phyloP scores from a whole-genome alignment of 2,113 vertebrate genomes.

The rat (Rattus norvegicus) region DNA sequence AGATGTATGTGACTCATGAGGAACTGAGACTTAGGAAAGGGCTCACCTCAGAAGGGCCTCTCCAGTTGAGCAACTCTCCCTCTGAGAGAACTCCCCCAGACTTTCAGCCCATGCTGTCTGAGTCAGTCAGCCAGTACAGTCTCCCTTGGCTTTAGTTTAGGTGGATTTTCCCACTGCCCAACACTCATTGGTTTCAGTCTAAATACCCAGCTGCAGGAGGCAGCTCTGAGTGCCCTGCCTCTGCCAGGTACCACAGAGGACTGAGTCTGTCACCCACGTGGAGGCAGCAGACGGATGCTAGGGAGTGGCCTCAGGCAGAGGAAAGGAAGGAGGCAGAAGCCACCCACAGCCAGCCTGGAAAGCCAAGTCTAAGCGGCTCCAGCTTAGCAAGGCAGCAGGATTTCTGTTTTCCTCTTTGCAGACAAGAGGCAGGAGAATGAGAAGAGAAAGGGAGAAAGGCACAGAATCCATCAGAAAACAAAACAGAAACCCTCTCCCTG shows the following conservation, averaged over 20 bases:
- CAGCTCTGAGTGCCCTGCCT: background rate
- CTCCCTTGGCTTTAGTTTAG: background rate
- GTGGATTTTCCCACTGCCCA: background rate
- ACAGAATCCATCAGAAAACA: background rate
- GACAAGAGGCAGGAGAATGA: background rate
- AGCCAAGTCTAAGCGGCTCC: background rate
- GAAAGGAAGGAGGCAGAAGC: background rate
- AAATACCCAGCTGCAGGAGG: background rate
- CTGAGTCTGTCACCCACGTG: background rate
- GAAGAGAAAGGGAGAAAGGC: background rate
- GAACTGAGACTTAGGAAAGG: background rate
- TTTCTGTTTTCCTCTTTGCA: background rate
- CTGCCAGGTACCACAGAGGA: background rate
- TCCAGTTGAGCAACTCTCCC: background rate
- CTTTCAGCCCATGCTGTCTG: background rate
- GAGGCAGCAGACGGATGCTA: too few species aligned
- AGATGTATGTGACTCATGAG: background rate
- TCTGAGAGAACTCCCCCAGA: background rate
- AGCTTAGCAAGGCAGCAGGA: background rate
- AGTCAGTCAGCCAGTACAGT: background rate
- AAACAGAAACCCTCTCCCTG: background rate
- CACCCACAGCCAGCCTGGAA: background rate
- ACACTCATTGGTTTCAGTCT: background rate
- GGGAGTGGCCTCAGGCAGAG: background rate
- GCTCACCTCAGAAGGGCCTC: background rate